Evolutionary conservation across 2,797 vertebrate genomes (phyloP).

Genomic region (Phyllotis vaccarum): DNA sequence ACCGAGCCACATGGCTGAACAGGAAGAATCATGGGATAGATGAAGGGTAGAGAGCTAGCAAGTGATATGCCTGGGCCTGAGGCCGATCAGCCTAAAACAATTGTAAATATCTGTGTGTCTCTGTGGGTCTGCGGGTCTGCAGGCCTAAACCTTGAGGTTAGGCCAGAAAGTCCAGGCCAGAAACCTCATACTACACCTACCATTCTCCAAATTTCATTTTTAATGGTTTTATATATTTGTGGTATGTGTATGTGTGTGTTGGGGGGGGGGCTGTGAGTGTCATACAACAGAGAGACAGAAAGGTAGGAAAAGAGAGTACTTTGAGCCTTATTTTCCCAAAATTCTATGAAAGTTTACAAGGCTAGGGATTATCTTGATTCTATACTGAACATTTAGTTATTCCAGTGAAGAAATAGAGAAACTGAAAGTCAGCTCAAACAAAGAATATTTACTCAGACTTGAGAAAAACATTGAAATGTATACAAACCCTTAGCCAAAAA

Average conservation of each 20-base stretch:
- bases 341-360: not conserved
- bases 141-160: too few relatives aligned
- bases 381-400: not conserved
- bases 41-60: too few relatives aligned
- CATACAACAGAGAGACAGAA: not conserved
- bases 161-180: too few relatives aligned
- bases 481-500: not conserved
- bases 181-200: too few relatives aligned
- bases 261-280: not conserved
- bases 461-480: not conserved
- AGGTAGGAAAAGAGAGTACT: not conserved
- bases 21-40: too few relatives aligned
- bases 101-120: too few relatives aligned
- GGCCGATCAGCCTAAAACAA: too few relatives aligned
- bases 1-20: too few relatives aligned
- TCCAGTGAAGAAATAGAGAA: conserved; percentile 9
- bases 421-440: not conserved
- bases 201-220: not conserved
- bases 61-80: too few relatives aligned
- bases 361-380: not conserved
- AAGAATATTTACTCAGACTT: conserved; percentile 3
- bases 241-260: not conserved
- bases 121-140: too few relatives aligned
- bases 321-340: not conserved
- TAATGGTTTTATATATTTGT: not conserved